Evolutionary conservation across 1,140 invertebrate species (phyloP).

Genomic region (Saxidomus purpurata): DNA sequence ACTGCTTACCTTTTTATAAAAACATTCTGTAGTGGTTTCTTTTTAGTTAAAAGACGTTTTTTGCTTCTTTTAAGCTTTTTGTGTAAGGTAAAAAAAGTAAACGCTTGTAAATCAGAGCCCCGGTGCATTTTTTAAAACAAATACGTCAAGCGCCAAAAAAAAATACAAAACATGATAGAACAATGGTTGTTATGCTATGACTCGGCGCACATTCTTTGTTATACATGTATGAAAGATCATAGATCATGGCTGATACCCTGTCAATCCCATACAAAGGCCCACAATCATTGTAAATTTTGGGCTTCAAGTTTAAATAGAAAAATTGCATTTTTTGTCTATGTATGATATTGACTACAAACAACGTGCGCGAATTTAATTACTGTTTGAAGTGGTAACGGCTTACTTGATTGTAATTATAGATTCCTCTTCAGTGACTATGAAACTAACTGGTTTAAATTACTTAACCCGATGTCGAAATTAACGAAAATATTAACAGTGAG

Average conservation of each 20-base stretch:
- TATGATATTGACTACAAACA: background rate
- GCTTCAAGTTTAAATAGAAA: background rate
- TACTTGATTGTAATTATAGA: background rate
- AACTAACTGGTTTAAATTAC: too few species aligned
- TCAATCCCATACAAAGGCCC: background rate
- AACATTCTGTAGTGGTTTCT: too few species aligned
- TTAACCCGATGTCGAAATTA: too few species aligned
- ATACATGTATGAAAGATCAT: background rate
- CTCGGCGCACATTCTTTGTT: background rate
- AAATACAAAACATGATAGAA: background rate
- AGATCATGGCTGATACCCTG: background rate
- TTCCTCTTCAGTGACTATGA: background rate
- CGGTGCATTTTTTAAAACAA: background rate
- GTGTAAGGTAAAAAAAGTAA: too few species aligned
- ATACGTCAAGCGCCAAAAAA: background rate
- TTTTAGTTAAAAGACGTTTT: too few species aligned
- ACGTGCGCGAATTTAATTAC: too few species aligned
- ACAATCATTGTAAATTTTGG: background rate
- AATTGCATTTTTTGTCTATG: background rate
- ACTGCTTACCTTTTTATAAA: too few species aligned
- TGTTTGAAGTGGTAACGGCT: background rate
- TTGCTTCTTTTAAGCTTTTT: too few species aligned
- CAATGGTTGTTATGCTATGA: constrained; percentile 9
- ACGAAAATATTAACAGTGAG: too few species aligned
- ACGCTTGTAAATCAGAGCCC: too few species aligned